phyloP scores from a whole-genome alignment of 1,140 invertebrate species.

The Chionoecetes opilio region DNA sequence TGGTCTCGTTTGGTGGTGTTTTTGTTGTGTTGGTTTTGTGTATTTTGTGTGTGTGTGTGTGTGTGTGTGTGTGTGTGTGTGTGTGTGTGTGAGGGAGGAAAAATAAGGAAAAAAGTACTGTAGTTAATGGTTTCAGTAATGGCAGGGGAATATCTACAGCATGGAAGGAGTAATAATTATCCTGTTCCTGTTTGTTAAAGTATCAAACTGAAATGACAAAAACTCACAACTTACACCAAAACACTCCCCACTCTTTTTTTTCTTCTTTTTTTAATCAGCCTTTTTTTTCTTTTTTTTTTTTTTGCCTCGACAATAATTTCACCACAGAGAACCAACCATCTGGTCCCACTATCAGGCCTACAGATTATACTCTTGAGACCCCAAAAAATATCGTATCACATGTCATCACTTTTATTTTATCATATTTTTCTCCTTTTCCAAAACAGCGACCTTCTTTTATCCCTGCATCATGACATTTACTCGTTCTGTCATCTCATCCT shows the following conservation, averaged over 20 bases:
- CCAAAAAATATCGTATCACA: no score
- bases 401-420: neutral
- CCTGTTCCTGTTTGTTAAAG: neutral
- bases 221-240: neutral
- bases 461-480: no score
- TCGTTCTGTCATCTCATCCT: conserved; percentile 5
- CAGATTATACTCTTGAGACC: no score
- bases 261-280: neutral
- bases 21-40: no score
- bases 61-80: neutral
- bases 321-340: no score
- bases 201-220: neutral
- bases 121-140: neutral
- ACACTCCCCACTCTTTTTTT: no score
- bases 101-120: no score
- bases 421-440: neutral
- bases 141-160: neutral
- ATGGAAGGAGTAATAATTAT: neutral
- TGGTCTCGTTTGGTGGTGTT: no score
- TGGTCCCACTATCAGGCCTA: no score
- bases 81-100: neutral
- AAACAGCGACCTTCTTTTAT: neutral
- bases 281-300: neutral
- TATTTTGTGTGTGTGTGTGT: neutral
- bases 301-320: neutral